Base-by-base conservation (phyloP, 2,888 invertebrate genomes). In the Penaeus monodon region DNA sequence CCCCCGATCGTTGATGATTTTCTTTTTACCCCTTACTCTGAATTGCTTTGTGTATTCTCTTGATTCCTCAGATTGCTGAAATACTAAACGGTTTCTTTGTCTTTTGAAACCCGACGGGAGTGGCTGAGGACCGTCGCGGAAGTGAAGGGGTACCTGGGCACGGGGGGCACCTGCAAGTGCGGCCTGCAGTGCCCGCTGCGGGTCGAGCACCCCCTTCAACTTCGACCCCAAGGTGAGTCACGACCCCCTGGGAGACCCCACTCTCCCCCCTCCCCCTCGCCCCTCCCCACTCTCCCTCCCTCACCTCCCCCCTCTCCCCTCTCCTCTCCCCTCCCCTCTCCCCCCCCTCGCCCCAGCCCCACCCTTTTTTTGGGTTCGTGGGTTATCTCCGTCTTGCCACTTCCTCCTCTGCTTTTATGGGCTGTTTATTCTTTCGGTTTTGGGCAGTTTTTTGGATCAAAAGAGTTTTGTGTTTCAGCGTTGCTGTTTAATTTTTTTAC, bases 81-180 rank as follows among this genome's bases (percentile, higher is more conserved):
- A 49, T 49, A 49, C 49, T 49, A 49, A 49, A 14, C 10, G 8
- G 49, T 22, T 17, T 74, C 7, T 24, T 49, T 24, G 0, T 49
- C 27, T 27, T 6, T 10, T 24, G 49, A 27, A 98, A 98, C 93
- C 98, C 98, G 91, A 97, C 94, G 97, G 97, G 92, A 95, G 96
- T 91, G 96, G 92, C 94, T 99, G 93, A 95, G 95, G 93, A 96
- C 96, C 91, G 94, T 96, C 92, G 96, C 96, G 92, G 97, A 97
- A 93, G 95, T 98, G 91, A 96, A 96, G 93, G 96, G 97, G 93
- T 99, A 99, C 94, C 95, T 99, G 92, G 95, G 96, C 92, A 95
- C 96, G 91, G 95, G 97, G 92, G 97, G 97, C 92, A 98, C 98
- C 91, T 98, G 99, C 94, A 99, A 99, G 94, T 99, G 99, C 94